Conservation (phyloP, 2,888 invertebrate species). For the Unio delphinus region DNA sequence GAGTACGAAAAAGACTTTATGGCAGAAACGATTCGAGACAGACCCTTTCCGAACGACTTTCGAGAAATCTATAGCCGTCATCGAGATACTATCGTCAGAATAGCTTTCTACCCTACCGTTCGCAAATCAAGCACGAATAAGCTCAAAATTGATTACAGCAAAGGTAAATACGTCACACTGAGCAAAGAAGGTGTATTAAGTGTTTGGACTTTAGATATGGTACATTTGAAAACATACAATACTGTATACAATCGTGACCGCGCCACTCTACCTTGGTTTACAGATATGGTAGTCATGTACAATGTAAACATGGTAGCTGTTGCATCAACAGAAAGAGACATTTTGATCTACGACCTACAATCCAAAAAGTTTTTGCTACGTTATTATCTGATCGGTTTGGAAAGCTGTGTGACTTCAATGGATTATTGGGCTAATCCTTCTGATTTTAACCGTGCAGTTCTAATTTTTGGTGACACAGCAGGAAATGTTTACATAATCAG, state of each 20-base stretch:
- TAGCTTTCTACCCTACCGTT: constrained; percentile 51
- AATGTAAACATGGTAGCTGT: constrained; percentile 85
- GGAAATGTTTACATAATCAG: constrained; percentile 74
- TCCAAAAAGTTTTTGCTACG: constrained; percentile 74
- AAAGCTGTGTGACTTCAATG: constrained; percentile 76
- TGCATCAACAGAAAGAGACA: constrained; percentile 83
- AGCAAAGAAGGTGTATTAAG: constrained; percentile 85
- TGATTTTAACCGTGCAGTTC: constrained; percentile 76
- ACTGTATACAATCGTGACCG: constrained; percentile 72
- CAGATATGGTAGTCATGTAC: constrained; percentile 82
- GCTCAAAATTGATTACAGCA: constrained; percentile 74
- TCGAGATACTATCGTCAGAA: constrained; percentile 78
- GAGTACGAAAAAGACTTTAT: constrained; percentile 75
- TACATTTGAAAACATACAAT: constrained; percentile 67
- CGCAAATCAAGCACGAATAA: constrained; percentile 25
- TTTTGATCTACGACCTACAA: constrained; percentile 82
- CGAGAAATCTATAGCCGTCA: constrained; percentile 78
- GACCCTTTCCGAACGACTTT: constrained; percentile 54
- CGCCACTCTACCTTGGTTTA: constrained; percentile 77
- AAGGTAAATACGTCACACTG: constrained; percentile 82
- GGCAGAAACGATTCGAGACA: constrained; percentile 52
- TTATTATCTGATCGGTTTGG: constrained; percentile 78
- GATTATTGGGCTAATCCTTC: constrained; percentile 76
- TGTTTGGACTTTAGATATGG: constrained; percentile 84
- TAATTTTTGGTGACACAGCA: constrained; percentile 83